These are phyloP conservation scores for Aplocera efformata DNA, from an alignment of 2,888 invertebrate species.

Conservation along the genomic window DNA sequence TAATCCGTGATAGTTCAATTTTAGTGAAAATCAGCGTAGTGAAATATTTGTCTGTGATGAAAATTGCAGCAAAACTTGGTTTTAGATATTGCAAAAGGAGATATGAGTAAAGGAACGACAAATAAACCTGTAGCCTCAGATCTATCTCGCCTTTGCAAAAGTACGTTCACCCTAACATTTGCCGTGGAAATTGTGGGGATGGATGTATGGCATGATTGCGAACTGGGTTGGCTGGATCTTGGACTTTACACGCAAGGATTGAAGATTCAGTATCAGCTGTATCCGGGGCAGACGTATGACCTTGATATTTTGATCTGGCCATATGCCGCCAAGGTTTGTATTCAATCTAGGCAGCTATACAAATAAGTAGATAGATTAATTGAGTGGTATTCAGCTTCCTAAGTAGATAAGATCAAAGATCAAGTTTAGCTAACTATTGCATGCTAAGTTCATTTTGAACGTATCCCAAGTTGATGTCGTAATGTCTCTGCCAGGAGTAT, in stretches of 20 bases:
- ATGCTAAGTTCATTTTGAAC: too few species aligned
- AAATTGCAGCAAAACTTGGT: neutral
- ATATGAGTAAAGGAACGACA: conserved; percentile 32
- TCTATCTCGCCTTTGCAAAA: conserved; percentile 29
- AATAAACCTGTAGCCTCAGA: conserved; percentile 19
- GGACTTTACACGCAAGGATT: conserved; percentile 48
- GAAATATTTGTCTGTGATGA: neutral
- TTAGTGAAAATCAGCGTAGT: neutral
- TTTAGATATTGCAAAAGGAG: neutral
- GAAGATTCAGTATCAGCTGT: conserved; percentile 58
- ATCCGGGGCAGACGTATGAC: conserved; percentile 53
- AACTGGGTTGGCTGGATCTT: conserved; percentile 55
- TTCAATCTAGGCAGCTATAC: neutral
- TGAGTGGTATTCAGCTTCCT: too few species aligned
- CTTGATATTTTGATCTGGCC: conserved; percentile 65
- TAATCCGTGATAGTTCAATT: too few species aligned
- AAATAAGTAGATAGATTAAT: too few species aligned
- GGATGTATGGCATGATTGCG: conserved; percentile 59
- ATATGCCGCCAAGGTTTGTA: conserved; percentile 57
- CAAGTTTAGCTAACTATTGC: too few species aligned
- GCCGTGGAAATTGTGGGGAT: conserved; percentile 56
- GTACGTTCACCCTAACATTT: conserved; percentile 60
- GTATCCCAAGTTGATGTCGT: too few species aligned
- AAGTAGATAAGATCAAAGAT: too few species aligned
- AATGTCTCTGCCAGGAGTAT: too few species aligned